phyloP scores from a whole-genome alignment of 2,113 vertebrate species.

The Isurus oxyrinchus region DNA sequence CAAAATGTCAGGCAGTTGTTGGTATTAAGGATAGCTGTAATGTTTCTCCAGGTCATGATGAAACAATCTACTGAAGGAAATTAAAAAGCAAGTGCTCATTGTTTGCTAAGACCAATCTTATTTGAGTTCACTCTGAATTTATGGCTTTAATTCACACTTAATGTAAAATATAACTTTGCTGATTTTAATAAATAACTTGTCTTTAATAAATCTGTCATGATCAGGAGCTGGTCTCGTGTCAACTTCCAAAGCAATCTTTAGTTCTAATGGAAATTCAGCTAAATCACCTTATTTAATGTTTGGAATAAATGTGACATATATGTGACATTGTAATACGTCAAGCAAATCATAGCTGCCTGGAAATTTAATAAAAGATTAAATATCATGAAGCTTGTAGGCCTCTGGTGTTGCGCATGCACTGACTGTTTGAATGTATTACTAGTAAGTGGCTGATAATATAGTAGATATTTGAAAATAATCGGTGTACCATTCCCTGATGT shows the following conservation, averaged over 20 bases:
- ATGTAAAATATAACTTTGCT: conserved; percentile 62
- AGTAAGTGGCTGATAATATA: neutral
- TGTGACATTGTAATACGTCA: conserved; percentile 42
- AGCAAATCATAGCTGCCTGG: conserved; percentile 2
- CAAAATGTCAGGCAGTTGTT: conserved; percentile 52
- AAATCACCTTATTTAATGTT: conserved; percentile 47
- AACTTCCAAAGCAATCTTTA: conserved; percentile 61
- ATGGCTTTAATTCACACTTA: conserved; percentile 69
- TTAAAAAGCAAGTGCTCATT: conserved; percentile 53
- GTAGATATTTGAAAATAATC: conserved; percentile 21
- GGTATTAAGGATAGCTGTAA: conserved; percentile 50
- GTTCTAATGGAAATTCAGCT: conserved; percentile 48
- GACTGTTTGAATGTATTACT: neutral
- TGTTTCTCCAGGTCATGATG: conserved; percentile 43
- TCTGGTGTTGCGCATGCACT: neutral
- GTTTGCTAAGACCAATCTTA: conserved; percentile 57
- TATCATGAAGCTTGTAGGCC: neutral
- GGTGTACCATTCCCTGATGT: neutral
- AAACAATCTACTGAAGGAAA: conserved; percentile 47
- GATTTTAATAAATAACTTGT: conserved; percentile 62
- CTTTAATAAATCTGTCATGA: conserved; percentile 64
- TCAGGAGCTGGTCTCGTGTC: conserved; percentile 53
- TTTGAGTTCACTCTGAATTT: conserved; percentile 63
- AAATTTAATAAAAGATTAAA: conserved; percentile 22
- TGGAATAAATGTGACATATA: conserved; percentile 44